phyloP scores from a whole-genome alignment of 2,797 vertebrate genomes.

The Enteromius radiatus region DNA sequence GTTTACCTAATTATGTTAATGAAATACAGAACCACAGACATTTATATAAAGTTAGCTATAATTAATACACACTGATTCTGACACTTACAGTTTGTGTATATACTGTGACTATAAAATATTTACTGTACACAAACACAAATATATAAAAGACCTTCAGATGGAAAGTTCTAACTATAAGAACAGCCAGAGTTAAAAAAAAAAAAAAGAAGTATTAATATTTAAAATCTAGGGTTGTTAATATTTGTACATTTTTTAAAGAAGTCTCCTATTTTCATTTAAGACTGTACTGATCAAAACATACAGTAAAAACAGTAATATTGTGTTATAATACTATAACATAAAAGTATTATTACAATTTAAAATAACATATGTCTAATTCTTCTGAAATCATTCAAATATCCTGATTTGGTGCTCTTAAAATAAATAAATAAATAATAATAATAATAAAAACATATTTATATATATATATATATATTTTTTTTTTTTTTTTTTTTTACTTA shows the following conservation, averaged over 20 bases:
- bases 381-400: not conserved
- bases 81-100: not conserved
- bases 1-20: not conserved
- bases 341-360: not conserved
- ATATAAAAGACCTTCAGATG: constrained; percentile 27
- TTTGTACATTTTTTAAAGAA: not conserved
- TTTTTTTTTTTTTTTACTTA: too few species aligned
- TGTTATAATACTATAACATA: too few species aligned
- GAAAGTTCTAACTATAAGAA: not conserved
- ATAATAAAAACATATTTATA: too few species aligned
- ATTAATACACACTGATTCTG: not conserved
- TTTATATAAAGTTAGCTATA: not conserved
- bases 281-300: not conserved
- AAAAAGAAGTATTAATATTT: too few species aligned
- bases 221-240: not conserved
- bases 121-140: constrained; percentile 41
- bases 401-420: not conserved
- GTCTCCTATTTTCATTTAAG: not conserved
- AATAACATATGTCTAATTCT: not conserved
- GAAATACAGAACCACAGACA: not conserved
- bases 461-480: too few species aligned
- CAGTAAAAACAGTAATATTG: not conserved
- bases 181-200: not conserved
- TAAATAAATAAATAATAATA: too few species aligned
- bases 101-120: not conserved